Base-by-base conservation (phyloP, 2,888 invertebrate genomes). In the Molanna angustata region DNA sequence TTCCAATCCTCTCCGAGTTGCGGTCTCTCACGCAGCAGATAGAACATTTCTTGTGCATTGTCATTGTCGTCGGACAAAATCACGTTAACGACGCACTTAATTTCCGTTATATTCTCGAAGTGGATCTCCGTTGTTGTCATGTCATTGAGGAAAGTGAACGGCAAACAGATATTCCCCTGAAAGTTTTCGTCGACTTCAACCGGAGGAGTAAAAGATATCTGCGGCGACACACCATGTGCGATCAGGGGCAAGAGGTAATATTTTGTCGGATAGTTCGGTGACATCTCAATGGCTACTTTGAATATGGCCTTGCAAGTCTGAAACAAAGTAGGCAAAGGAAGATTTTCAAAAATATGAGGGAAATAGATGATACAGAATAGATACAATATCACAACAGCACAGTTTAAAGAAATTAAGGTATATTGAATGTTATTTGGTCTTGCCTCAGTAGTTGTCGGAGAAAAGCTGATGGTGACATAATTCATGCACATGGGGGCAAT, bases 231-330 rank as follows among this genome's bases (percentile, higher is more conserved):
- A 11, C 46, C 46, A 11, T 46, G 46, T 11, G 35, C 46, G 4
- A 46, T 16, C 16, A 46, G 13, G 17, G 33, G 14, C 4, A 35
- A 14, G 3, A 20, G 11, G 21, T 46, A 46, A 9, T 11, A 16
- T 19, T 46, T 46, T 35, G 46, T 20, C 13, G 46, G 35, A 9
- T 14, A 22, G 13, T 35, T 35, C 19, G n/a, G 13, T n/a, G 46
- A 35, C 37, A 46, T 46, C 14, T 46, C 37, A 14, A 46, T 46
- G 11, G 16, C 21, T 14, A 46, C 35, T 46, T 33, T 13, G 20
- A 46, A 35, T n/a, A 35, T 35, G 1, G 46, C 46, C 35, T 46
- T 35, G 18, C 35, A 46, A 14, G 35, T 46, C 46, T 46, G 14
- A 19, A 44, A 44, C 31, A 6, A 18, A n/a, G n/a, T n/a, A n/a